Percentiles rank a stretch among this genome's conserved stretches.
Conservation (phyloP, 2,888 invertebrate genomes). For the Hybos culiciformis region DNA sequence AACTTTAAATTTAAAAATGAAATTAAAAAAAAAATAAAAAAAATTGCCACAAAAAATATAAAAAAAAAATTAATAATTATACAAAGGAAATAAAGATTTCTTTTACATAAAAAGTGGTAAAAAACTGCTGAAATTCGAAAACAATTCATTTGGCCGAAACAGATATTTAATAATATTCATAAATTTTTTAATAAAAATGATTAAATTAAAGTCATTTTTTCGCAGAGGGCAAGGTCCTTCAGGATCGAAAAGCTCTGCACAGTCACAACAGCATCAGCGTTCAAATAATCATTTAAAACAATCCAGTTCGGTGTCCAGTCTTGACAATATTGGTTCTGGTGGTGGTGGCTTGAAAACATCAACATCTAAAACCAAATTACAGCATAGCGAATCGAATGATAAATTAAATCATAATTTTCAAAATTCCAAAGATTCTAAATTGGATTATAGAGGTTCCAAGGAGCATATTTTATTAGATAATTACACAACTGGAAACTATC, state of each 20-base stretch:
- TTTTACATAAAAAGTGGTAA: too few species aligned
- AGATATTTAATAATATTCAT: not conserved
- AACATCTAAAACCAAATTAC: constrained; percentile 8
- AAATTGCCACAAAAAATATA: not conserved
- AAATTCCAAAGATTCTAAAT: constrained; percentile 18
- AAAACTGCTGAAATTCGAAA: too few species aligned
- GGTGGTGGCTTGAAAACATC: constrained; percentile 38
- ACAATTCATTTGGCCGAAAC: too few species aligned
- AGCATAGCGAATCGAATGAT: constrained; percentile 24
- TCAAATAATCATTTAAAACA: constrained; percentile 35
- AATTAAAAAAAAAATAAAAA: not conserved
- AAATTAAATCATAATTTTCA: constrained; percentile 35
- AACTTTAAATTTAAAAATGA: too few species aligned
- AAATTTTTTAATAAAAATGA: constrained; percentile 50
- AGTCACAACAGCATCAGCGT: constrained; percentile 1
- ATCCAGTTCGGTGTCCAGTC: constrained; percentile 50
- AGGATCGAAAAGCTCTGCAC: constrained; percentile 21
- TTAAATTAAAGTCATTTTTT: constrained; percentile 84
- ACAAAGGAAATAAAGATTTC: not conserved
- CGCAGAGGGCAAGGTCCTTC: constrained; percentile 64
- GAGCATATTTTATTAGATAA: too few species aligned
- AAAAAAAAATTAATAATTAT: not conserved
- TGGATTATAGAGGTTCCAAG: constrained; percentile 7
- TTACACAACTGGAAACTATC: constrained; percentile 23
- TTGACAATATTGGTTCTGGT: constrained; percentile 42